Percentiles rank a stretch among this genome's conserved stretches.
These are phyloP conservation scores for Drosophila koepferae DNA, from an alignment of 2,888 invertebrate species.

Conservation along the genomic window DNA sequence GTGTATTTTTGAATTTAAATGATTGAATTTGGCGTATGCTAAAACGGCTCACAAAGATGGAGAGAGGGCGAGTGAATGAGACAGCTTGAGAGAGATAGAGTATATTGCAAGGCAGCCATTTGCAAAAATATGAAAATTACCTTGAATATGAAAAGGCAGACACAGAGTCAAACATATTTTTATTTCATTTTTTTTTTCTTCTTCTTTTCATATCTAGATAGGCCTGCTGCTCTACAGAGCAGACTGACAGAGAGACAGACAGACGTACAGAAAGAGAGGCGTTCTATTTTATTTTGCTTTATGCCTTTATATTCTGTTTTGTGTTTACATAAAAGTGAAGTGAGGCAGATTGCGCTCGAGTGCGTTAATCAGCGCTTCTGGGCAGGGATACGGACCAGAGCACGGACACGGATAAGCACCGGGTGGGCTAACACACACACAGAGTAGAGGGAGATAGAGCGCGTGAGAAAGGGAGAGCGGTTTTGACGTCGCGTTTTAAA, in stretches of 20 bases:
- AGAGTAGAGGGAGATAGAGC: background rate
- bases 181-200: constrained; percentile 38
- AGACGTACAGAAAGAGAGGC: constrained; percentile 21
- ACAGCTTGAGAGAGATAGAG: constrained; percentile 2
- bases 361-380: constrained; percentile 80
- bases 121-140: constrained; percentile 81
- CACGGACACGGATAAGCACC: constrained; percentile 25
- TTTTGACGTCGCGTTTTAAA: constrained; percentile 49
- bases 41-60: background rate
- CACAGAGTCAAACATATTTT: constrained; percentile 57
- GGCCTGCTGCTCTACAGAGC: constrained; percentile 39
- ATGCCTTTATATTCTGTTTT: constrained; percentile 81
- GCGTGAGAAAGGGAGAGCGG: background rate
- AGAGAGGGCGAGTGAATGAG: constrained; percentile 8
- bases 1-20: constrained; percentile 75
- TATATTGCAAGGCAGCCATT: constrained; percentile 57
- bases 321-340: constrained; percentile 81
- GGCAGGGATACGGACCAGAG: constrained; percentile 57
- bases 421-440: constrained; percentile 7
- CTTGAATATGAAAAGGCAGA: constrained; percentile 75
- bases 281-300: constrained; percentile 76
- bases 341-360: constrained; percentile 81
- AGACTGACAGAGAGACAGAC: constrained; percentile 15
- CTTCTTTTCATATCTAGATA: constrained; percentile 66
- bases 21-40: constrained; percentile 73